A percentile compares a stretch with the other conserved stretches of the same genome.
These are phyloP conservation scores for Parnassius apollo DNA, from an alignment of 2,888 invertebrate species.

Conservation along the genomic window DNA sequence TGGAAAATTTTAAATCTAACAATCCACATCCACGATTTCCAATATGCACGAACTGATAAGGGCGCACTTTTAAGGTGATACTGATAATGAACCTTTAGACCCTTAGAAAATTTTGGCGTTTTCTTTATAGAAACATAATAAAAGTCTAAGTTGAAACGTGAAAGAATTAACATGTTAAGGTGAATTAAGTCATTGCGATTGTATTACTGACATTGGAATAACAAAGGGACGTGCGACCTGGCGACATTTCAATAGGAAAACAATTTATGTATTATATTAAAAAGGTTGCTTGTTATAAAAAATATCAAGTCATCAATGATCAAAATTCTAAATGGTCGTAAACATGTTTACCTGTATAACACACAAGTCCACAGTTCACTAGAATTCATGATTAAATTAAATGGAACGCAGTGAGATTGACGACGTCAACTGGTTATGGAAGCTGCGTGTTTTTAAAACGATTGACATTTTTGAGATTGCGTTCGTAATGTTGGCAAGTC, in stretches of 20 bases:
- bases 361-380: no score
- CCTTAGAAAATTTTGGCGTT: conserved; percentile 5
- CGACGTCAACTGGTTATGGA: no score
- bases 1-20: conserved; percentile 5
- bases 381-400: no score
- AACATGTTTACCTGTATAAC: no score
- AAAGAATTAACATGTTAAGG: background rate
- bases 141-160: no score
- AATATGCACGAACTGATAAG: conserved; percentile 9
- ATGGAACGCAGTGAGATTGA: no score
- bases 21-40: conserved; percentile 6
- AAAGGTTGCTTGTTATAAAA: no score
- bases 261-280: background rate
- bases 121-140: conserved; percentile 2
- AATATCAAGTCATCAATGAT: no score
- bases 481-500: background rate
- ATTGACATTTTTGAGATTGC: background rate
- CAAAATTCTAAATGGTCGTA: no score
- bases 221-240: conserved; percentile 19
- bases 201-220: conserved; percentile 13
- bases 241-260: conserved; percentile 8
- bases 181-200: background rate
- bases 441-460: background rate
- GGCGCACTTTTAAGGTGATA: conserved; percentile 15
- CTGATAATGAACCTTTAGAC: conserved; percentile 13